Conservation (phyloP, 37 sponge, comb jelly and placozoan species). For the Theonella swinhoei region DNA sequence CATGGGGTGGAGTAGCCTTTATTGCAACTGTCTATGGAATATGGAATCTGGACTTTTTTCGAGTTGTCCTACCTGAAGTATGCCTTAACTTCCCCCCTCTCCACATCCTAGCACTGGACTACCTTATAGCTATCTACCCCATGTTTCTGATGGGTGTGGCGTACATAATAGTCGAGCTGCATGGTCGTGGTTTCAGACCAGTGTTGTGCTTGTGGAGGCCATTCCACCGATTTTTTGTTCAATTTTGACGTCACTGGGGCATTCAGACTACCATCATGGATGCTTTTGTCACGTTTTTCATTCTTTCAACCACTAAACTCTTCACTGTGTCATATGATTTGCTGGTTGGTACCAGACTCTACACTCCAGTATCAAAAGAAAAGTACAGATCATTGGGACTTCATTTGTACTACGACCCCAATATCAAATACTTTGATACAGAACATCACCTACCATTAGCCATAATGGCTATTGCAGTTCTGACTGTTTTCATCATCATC, state of each 20-base stretch:
- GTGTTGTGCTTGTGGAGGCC: slow-evolving; percentile 6
- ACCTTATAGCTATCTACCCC: slow-evolving; percentile 8
- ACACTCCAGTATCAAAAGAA: not conserved
- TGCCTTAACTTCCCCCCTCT: not conserved
- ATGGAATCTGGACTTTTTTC: slow-evolving; percentile 39
- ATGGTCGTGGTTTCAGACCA: not conserved
- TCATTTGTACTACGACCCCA: slow-evolving; percentile 11
- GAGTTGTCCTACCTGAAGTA: not conserved
- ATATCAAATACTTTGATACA: slow-evolving; percentile 17
- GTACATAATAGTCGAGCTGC: slow-evolving; percentile 2
- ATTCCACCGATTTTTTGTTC: not conserved
- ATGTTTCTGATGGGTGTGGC: not conserved
- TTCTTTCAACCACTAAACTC: slow-evolving; percentile 63
- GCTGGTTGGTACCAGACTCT: slow-evolving; percentile 21
- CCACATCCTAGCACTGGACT: not conserved
- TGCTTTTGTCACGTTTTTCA: slow-evolving; percentile 59
- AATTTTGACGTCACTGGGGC: slow-evolving; percentile 27
- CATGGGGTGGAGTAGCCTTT: too few species aligned
- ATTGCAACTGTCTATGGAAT: slow-evolving; percentile 6
- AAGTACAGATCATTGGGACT: not conserved
- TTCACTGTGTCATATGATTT: slow-evolving; percentile 25
- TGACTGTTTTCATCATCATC: slow-evolving; percentile 14
- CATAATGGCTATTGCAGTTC: slow-evolving; percentile 4
- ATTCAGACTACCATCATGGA: slow-evolving; percentile 37
- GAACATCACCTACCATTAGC: slow-evolving; percentile 44